phyloP scores from a whole-genome alignment of 2,113 vertebrate genomes.

The Melanerpes aurifrons region DNA sequence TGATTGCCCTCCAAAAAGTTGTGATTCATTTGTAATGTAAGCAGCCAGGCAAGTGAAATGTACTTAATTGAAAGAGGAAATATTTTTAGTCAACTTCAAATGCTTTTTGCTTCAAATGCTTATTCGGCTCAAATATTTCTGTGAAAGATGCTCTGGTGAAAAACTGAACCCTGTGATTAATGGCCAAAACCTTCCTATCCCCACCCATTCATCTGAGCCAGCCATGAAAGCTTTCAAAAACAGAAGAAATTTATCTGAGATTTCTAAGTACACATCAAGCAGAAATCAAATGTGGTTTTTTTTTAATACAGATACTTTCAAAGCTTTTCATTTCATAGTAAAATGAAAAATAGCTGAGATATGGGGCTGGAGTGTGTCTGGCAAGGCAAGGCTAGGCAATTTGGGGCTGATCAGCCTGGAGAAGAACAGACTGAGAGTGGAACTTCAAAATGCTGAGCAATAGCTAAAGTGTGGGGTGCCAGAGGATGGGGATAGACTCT shows the following conservation, averaged over 20 bases:
- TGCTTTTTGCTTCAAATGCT: conserved; percentile 4
- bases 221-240: neutral
- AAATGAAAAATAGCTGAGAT: conserved; percentile 2
- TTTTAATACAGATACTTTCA: neutral
- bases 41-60: neutral
- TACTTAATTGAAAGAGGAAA: conserved; percentile 27
- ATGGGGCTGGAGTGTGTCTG: too few species aligned
- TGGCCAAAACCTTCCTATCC: neutral
- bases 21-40: neutral
- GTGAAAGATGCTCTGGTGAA: conserved; percentile 33
- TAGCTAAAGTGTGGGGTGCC: too few species aligned
- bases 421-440: too few species aligned
- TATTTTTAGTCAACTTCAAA: conserved; percentile 1
- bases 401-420: too few species aligned
- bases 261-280: neutral
- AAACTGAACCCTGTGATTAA: conserved; percentile 11
- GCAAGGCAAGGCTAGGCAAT: too few species aligned
- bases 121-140: conserved; percentile 33
- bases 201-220: neutral
- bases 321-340: neutral
- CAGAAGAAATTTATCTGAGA: conserved; percentile 2
- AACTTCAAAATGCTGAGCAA: too few species aligned
- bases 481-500: too few species aligned
- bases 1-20: neutral
- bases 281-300: neutral